phyloP scores from a whole-genome alignment of 2,797 vertebrate genomes.

The Vultur gryphus region DNA sequence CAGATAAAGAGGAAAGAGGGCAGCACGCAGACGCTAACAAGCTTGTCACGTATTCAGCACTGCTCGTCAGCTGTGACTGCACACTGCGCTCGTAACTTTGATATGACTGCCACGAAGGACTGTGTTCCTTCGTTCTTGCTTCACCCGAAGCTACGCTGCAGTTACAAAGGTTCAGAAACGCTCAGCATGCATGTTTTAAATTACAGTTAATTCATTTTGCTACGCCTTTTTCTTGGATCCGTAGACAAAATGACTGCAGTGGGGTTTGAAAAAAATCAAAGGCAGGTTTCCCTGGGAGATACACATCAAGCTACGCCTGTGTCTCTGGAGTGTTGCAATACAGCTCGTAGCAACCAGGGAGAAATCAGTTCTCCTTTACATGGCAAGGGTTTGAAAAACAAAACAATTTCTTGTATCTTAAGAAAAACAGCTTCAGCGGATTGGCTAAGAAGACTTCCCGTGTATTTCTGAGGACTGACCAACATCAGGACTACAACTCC shows the following conservation, averaged over 20 bases:
- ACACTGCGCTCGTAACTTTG: neutral
- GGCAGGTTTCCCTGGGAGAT: conserved; percentile 48
- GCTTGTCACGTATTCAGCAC: neutral
- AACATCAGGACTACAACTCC: neutral
- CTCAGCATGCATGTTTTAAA: conserved; percentile 1
- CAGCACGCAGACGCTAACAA: neutral
- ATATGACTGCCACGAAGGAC: neutral
- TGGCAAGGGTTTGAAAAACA: neutral
- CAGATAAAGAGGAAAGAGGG: neutral
- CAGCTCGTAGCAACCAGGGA: neutral
- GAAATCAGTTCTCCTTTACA: conserved; percentile 30
- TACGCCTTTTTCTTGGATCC: neutral
- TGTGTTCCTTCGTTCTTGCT: neutral
- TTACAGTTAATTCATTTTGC: conserved; percentile 6
- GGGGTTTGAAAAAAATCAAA: neutral
- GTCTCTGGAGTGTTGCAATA: neutral
- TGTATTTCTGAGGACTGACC: neutral
- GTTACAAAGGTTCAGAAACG: neutral
- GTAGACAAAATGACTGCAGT: neutral
- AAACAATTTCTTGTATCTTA: neutral
- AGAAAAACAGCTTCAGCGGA: neutral
- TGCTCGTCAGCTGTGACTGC: neutral
- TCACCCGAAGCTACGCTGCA: neutral
- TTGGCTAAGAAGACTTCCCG: neutral
- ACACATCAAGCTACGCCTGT: neutral